phyloP scores from a whole-genome alignment of 2,797 vertebrate species.

The Apogon talboti region DNA sequence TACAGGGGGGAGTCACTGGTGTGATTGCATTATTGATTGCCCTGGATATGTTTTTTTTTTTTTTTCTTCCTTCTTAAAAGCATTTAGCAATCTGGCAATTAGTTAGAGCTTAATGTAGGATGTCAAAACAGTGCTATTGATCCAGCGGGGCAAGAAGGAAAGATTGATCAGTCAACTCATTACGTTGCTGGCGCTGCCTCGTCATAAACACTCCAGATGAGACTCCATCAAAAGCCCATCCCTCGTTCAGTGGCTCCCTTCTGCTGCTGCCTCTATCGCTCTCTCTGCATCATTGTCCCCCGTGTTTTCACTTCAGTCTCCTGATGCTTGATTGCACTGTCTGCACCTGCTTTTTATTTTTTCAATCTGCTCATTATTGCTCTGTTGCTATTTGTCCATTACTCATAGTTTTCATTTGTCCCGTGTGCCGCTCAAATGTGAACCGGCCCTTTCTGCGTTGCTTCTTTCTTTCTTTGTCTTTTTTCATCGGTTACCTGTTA shows the following conservation, averaged over 20 bases:
- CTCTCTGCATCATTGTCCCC: constrained; percentile 44
- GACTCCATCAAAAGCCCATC: constrained; percentile 81
- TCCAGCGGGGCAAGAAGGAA: constrained; percentile 77
- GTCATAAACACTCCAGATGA: constrained; percentile 82
- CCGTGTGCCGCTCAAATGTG: too few species aligned
- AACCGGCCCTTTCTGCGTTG: not conserved
- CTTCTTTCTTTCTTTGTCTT: constrained; percentile 3
- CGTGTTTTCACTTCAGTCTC: constrained; percentile 56
- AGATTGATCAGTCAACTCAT: constrained; percentile 91
- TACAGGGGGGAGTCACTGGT: constrained; percentile 76
- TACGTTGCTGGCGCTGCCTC: constrained; percentile 82
- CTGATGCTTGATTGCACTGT: constrained; percentile 46
- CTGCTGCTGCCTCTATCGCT: constrained; percentile 39
- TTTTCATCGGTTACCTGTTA: constrained; percentile 7
- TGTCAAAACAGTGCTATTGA: constrained; percentile 92
- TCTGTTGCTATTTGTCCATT: constrained; percentile 35
- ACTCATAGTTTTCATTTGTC: constrained; percentile 13
- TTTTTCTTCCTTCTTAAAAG: constrained; percentile 88
- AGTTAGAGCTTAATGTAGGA: constrained; percentile 95
- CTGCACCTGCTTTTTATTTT: constrained; percentile 50
- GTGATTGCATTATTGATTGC: constrained; percentile 88
- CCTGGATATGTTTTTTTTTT: constrained; percentile 72
- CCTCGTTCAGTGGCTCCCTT: constrained; percentile 46
- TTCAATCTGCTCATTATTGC: constrained; percentile 9
- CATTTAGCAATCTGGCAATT: constrained; percentile 92